Evolutionary conservation across 2,797 vertebrate genomes (phyloP), one percentile per base, ranked within the genome.

Genomic region (Pipistrellus pipistrellus): DNA sequence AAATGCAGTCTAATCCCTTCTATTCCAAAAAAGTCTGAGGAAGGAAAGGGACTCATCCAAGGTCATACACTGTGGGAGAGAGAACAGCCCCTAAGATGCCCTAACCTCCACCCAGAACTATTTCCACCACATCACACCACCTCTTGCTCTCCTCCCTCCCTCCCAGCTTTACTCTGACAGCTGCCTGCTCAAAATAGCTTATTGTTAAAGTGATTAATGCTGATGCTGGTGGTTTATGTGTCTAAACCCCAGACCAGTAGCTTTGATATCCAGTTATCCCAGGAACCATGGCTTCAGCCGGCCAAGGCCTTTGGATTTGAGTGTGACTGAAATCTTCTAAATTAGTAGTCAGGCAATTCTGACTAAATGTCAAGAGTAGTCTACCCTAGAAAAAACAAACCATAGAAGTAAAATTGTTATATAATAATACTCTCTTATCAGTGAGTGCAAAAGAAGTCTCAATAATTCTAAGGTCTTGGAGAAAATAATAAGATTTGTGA

Each of bases 301-400:
- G 35, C 35, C 32, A 30, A 95, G 32, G 12, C 44, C 62, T 92
- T 90, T 55, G 12, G 32, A 73, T 21, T 21, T 20, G 46, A 32
- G 13, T 9, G 0, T 86, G 38, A 72, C 30, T 64, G 59, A 48
- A 62, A 21, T 85, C 35, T 62, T 84, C 71, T 86, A 64, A 93
- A 27, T 81, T 66, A 3, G 1, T 35, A 53, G 48, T n/a, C 88
- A 44, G 27, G n/a, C 10, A 6, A 81, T 62, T 95, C 59, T 46
- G 75, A 78, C 57, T 73, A 32, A 78, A 88, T 69, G 51, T 62
- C 38, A 96, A 20, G 46, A 51, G 4, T 69, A 20, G 3, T 51
- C 88, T 92, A 46, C 66, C 27, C 44, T 44, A 88, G 59, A 77
- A 93, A 93, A 66, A 86, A 64, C 66, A 95, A 90, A 92, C 48